Conservation (phyloP, 1,140 invertebrate genomes). For the Antheraea mylitta region DNA sequence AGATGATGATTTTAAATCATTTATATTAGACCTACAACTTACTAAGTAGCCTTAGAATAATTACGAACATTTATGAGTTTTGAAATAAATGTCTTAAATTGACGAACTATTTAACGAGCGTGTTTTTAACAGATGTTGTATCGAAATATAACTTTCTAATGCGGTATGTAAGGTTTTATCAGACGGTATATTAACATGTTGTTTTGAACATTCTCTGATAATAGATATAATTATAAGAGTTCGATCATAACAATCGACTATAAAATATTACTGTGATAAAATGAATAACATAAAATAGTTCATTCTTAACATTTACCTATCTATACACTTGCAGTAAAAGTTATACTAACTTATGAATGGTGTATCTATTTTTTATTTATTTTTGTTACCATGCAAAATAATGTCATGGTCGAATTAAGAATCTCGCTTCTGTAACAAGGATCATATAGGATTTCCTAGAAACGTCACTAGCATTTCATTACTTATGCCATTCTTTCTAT, state of each 20-base stretch:
- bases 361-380: neutral
- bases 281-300: neutral
- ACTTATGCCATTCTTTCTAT: too few species aligned
- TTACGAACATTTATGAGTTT: conserved; percentile 17
- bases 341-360: neutral
- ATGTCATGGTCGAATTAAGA: neutral
- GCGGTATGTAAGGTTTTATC: neutral
- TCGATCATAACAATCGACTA: neutral
- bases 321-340: neutral
- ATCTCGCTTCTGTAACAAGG: neutral
- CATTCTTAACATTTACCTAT: neutral
- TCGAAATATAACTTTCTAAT: neutral
- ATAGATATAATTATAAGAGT: neutral
- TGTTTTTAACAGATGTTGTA: neutral
- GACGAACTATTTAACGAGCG: conserved; percentile 18
- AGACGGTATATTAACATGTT: neutral
- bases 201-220: neutral
- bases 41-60: conserved; percentile 27
- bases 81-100: conserved; percentile 23
- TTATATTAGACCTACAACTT: conserved; percentile 19
- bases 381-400: too few species aligned
- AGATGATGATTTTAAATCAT: conserved; percentile 14
- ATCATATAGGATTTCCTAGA: neutral
- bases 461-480: neutral
- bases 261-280: neutral